Evolutionary conservation across 2,888 invertebrate species (phyloP).

Genomic region (Quadriops clusia): DNA sequence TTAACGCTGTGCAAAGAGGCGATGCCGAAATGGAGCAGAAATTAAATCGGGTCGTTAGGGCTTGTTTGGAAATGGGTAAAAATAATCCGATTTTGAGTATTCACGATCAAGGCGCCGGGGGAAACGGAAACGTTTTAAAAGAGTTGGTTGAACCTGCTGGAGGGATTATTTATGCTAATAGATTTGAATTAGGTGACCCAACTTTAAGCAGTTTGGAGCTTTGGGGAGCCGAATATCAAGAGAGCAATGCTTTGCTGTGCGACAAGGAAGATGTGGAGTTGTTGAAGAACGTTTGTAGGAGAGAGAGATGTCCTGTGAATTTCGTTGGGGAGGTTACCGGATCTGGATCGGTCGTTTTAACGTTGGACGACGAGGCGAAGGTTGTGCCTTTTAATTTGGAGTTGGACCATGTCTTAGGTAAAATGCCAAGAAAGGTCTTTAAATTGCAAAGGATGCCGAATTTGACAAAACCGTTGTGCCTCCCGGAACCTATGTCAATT

Average conservation of each 20-base stretch:
- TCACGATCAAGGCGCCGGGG: conserved; percentile 99
- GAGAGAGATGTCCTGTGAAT: conserved; percentile 87
- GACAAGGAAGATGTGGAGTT: conserved; percentile 49
- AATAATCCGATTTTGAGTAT: conserved; percentile 88
- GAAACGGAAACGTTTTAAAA: conserved; percentile 93
- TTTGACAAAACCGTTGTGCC: conserved; percentile 23
- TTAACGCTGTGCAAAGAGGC: conserved; percentile 92
- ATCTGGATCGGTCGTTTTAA: conserved; percentile 58
- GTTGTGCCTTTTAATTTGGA: conserved; percentile 76
- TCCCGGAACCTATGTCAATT: conserved; percentile 48
- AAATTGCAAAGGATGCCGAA: conserved; percentile 31
- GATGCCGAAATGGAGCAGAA: conserved; percentile 99
- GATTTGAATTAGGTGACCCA: conserved; percentile 87
- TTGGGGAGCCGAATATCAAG: conserved; percentile 98
- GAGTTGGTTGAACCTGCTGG: conserved; percentile 93
- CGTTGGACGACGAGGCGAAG: conserved; percentile 49
- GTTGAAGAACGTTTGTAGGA: conserved; percentile 58
- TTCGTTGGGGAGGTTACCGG: conserved; percentile 89
- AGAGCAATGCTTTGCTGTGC: conserved; percentile 84
- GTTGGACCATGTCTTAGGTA: conserved; percentile 72
- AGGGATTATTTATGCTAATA: conserved; percentile 75
- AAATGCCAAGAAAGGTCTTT: conserved; percentile 68
- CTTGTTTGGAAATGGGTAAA: conserved; percentile 73
- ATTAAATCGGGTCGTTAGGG: conserved; percentile 83
- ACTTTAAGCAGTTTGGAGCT: conserved; percentile 86